Conservation (phyloP, 2,888 invertebrate species). For the Cancer borealis region DNA sequence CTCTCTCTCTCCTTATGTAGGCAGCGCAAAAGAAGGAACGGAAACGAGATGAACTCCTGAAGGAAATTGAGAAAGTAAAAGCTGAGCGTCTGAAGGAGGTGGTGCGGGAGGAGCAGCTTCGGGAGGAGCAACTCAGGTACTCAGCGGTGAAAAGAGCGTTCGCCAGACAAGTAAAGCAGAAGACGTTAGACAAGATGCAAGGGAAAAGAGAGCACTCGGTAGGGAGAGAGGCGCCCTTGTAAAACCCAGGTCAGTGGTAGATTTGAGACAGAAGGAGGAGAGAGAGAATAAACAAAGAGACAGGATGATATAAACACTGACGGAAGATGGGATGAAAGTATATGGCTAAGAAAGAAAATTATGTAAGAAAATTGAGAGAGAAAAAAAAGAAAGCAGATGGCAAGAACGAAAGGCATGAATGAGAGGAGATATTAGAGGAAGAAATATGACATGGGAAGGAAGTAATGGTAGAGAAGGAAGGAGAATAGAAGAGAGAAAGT, state of each 20-base stretch:
- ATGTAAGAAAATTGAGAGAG: not conserved
- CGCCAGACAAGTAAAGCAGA: slow-evolving; percentile 65
- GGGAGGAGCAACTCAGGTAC: slow-evolving; percentile 65
- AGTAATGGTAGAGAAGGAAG: not conserved
- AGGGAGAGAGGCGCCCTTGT: not conserved
- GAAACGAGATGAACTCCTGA: slow-evolving; percentile 47
- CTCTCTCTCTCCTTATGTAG: not conserved
- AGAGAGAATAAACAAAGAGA: not conserved
- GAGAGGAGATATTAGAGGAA: not conserved
- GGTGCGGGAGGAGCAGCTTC: slow-evolving; percentile 25
- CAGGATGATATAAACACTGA: not conserved
- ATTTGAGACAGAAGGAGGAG: slow-evolving; percentile 29
- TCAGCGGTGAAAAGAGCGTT: slow-evolving; percentile 63
- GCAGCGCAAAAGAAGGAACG: slow-evolving; percentile 53
- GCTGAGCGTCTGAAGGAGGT: slow-evolving; percentile 49
- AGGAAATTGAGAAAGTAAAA: slow-evolving; percentile 54
- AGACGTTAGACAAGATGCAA: slow-evolving; percentile 66
- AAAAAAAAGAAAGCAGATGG: not conserved
- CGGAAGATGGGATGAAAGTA: not conserved
- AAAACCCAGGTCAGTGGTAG: not conserved
- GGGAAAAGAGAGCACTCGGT: slow-evolving; percentile 35
- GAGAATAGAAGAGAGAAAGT: not conserved
- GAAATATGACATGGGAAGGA: not conserved
- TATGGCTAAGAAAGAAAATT: too few species aligned
- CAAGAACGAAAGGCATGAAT: not conserved